phyloP scores from a whole-genome alignment of 2,113 vertebrate genomes.

The Loxodonta africana region DNA sequence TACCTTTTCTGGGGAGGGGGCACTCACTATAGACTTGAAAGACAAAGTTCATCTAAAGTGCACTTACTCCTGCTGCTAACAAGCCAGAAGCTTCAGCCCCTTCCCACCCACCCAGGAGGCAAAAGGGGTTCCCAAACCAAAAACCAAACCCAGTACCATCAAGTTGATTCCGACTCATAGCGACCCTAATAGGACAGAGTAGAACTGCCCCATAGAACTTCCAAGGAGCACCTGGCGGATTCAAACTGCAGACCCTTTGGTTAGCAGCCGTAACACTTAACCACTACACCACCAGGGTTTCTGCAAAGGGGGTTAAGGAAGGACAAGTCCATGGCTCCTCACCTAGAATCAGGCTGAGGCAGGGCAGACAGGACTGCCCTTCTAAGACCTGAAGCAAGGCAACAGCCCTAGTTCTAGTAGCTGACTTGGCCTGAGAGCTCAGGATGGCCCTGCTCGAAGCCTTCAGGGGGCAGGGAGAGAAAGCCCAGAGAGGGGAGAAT shows the following conservation, averaged over 20 bases:
- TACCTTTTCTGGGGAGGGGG: too few relatives aligned
- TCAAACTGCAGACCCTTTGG: too few relatives aligned
- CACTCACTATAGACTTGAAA: not conserved
- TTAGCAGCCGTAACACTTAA: too few relatives aligned
- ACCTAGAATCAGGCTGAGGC: not conserved
- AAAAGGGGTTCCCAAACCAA: not conserved
- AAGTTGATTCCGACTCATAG: too few relatives aligned
- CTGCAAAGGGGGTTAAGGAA: not conserved
- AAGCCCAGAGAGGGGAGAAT: not conserved
- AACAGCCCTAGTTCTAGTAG: too few relatives aligned
- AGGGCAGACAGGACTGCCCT: not conserved
- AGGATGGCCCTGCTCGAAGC: not conserved
- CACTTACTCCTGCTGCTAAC: not conserved
- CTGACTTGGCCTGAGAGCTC: not conserved
- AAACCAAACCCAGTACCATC: too few relatives aligned
- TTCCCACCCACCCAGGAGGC: not conserved
- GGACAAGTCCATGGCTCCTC: too few relatives aligned
- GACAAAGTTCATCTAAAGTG: not conserved
- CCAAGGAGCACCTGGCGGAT: too few relatives aligned
- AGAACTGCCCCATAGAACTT: too few relatives aligned
- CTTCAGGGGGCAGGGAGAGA: not conserved
- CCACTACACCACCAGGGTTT: too few relatives aligned
- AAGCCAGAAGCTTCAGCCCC: too few relatives aligned
- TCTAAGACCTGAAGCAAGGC: not conserved
- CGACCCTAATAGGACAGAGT: too few relatives aligned